Evolutionary conservation across 2,113 vertebrate genomes (phyloP), one percentile per base, ranked within the genome.

Genomic region (human (Homo sapiens)): DNA sequence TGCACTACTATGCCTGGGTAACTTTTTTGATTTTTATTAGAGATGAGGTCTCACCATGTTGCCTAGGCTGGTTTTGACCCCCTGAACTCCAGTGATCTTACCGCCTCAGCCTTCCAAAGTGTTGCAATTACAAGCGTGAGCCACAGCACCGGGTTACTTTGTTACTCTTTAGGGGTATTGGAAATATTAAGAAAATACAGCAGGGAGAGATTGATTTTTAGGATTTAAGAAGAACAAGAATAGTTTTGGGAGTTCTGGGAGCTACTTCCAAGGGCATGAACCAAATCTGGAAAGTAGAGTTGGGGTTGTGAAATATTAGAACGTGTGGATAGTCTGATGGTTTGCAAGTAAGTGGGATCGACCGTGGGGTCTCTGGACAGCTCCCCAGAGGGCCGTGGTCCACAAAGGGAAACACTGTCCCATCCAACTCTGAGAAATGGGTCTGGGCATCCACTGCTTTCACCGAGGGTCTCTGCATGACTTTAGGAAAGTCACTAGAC

Each of bases 161-260:
- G 22, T 45, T 66, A 76, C 1, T 18, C n/a, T 61, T 59, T 18
- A 72, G 30, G 68, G 27, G 35, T 57, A 38, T 5, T 48, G 3
- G 16, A 55, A 30, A 83, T 57, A 57, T 97, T 72, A 81, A 73
- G 88, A 90, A 97, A 88, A 72, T 27, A 59, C 0, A n/a, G 20
- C 8, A 55, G 30, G 80, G 6, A 72, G n/a, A 25, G 18, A 45
- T 73, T 81, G 66, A 82, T 40, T 10, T 59, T 89, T 55, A 73
- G 32, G 14, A 38, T 64, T 0, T 75, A 75, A 87, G 79, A 57
- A 85, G 43, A 90, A 75, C 35, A 35, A 88, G 35, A 52, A 40
- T 1, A 76, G 70, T 45, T 45, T 45, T 45, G 45, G 45, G 80
- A 38, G 32, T 64, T 48, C 18, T 17, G 40, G 22, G 93, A 88